These are phyloP conservation scores for Eristalis intricaria DNA, from an alignment of 2,888 invertebrate species.

Conservation along the genomic window DNA sequence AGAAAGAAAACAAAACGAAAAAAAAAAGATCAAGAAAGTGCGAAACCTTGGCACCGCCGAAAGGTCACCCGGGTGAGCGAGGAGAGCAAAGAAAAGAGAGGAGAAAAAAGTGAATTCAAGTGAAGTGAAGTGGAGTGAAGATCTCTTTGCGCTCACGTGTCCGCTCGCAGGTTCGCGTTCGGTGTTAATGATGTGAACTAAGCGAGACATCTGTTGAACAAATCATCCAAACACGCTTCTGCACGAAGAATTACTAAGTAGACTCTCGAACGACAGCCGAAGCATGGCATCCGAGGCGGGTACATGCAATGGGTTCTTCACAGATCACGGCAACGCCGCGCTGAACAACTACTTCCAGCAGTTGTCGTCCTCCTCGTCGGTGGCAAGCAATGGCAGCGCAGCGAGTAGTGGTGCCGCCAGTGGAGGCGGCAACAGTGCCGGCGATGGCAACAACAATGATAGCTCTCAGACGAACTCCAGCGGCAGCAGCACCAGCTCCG, in stretches of 20 bases:
- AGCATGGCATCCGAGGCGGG: conserved; percentile 73
- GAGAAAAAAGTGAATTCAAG: not conserved
- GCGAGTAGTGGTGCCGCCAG: conserved; percentile 56
- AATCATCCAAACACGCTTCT: not conserved
- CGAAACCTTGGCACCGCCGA: conserved; percentile 19
- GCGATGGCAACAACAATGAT: conserved; percentile 53
- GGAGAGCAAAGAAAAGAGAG: not conserved
- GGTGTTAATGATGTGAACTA: conserved; percentile 48
- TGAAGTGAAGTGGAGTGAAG: not conserved
- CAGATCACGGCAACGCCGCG: conserved; percentile 77
- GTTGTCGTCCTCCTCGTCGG: conserved; percentile 75
- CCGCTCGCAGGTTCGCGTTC: not conserved
- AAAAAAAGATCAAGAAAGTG: conserved; percentile 8
- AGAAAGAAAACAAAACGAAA: conserved; percentile 15
- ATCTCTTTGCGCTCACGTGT: conserved; percentile 2
- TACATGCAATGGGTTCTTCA: conserved; percentile 78
- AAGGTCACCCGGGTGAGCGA: conserved; percentile 33
- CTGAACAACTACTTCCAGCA: conserved; percentile 77
- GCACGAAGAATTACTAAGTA: conserved; percentile 18
- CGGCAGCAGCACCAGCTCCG: conserved; percentile 61
- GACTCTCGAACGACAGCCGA: conserved; percentile 35
- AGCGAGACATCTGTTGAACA: not conserved
- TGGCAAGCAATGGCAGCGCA: conserved; percentile 62
- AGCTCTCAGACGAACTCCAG: conserved; percentile 60
- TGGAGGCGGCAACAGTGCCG: conserved; percentile 66